These are phyloP conservation scores for Acanthis flammea DNA, from an alignment of 2,797 vertebrate genomes.

Conservation along the genomic window DNA sequence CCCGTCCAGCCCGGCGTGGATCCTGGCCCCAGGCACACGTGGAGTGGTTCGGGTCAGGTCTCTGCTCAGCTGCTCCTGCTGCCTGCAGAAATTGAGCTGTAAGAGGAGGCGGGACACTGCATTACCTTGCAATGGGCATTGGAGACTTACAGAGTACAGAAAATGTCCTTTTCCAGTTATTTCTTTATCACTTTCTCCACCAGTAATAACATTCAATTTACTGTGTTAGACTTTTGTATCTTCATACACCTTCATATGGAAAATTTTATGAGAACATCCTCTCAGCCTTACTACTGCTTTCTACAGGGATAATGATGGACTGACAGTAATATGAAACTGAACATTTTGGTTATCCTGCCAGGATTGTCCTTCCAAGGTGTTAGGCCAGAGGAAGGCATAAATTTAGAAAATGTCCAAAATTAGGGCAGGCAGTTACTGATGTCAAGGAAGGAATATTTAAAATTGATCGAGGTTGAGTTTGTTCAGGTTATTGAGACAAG, in stretches of 20 bases:
- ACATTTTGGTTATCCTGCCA: background rate
- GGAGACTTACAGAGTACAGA: background rate
- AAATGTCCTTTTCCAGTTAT: background rate
- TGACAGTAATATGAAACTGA: background rate
- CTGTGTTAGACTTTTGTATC: background rate
- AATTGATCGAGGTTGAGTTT: background rate
- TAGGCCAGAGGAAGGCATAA: background rate
- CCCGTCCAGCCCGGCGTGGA: accelerated
- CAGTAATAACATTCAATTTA: background rate
- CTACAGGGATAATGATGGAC: background rate
- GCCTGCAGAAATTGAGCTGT: background rate
- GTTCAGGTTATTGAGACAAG: background rate
- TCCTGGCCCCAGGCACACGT: background rate
- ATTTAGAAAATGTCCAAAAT: background rate
- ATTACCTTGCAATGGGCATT: background rate
- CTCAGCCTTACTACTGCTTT: background rate
- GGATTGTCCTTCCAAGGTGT: background rate
- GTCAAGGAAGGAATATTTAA: background rate
- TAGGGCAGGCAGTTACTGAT: background rate
- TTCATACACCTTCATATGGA: background rate
- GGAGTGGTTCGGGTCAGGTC: accelerated
- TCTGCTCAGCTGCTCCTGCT: background rate
- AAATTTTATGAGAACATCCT: background rate
- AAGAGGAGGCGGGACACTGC: background rate
- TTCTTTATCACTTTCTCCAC: background rate